These are phyloP conservation scores for Sericinus montela DNA, from an alignment of 2,888 invertebrate genomes.

Conservation along the genomic window DNA sequence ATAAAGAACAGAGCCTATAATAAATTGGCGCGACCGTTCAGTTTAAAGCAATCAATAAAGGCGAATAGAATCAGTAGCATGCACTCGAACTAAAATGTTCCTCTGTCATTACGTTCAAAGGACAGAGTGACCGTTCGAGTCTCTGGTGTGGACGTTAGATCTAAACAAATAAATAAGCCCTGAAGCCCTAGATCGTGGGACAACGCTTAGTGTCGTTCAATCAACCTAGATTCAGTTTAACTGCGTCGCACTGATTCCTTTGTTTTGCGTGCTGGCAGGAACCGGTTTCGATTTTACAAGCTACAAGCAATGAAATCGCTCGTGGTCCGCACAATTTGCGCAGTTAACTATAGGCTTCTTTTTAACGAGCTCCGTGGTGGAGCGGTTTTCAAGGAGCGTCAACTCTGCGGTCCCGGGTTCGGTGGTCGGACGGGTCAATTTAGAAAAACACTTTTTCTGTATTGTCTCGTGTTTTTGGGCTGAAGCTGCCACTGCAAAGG, in stretches of 20 bases:
- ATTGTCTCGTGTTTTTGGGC: no score
- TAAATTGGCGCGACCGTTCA: not conserved
- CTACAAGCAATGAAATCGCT: conserved; percentile 17
- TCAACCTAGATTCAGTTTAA: conserved; percentile 35
- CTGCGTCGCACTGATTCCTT: conserved; percentile 31
- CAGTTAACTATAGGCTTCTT: not conserved
- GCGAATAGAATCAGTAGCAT: conserved; percentile 4
- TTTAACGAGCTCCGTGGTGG: no score
- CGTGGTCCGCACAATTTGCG: conserved; percentile 4
- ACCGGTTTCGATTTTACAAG: conserved; percentile 21
- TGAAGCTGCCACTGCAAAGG: no score
- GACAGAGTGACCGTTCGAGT: conserved; percentile 14
- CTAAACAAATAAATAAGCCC: conserved; percentile 27
- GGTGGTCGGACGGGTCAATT: no score
- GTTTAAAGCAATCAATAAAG: not conserved
- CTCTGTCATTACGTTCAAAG: not conserved
- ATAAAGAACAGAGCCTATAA: not conserved
- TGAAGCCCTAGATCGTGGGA: conserved; percentile 31
- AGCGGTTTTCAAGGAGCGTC: no score
- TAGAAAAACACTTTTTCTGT: no score
- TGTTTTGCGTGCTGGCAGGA: conserved; percentile 28
- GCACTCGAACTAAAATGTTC: conserved; percentile 5
- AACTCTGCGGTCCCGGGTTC: no score
- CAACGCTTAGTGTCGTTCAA: conserved; percentile 32
- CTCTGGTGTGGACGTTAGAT: not conserved